Evolutionary conservation across 2,113 vertebrate genomes (phyloP).

Genomic region (Nematolebias whitei): DNA sequence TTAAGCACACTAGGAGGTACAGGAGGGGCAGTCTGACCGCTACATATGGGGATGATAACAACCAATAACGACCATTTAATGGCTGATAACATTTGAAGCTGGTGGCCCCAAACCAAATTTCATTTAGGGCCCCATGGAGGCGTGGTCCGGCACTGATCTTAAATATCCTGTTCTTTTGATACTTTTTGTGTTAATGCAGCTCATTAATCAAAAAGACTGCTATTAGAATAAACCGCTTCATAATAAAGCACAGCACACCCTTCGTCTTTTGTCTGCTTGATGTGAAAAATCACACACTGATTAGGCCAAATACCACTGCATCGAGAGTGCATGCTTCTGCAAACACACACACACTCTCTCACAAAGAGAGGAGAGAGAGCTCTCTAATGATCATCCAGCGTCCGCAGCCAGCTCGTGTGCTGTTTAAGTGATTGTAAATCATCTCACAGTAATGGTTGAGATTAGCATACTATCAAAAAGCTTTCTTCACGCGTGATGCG

Average conservation of each 20-base stretch:
- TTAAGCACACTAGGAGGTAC: no score
- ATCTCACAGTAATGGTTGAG: constrained; percentile 68
- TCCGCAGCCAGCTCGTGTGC: constrained; percentile 50
- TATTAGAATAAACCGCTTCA: constrained; percentile 6
- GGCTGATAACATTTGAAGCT: no score
- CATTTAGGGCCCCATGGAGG: no score
- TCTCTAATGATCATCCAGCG: constrained; percentile 73
- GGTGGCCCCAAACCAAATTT: no score
- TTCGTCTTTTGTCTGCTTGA: constrained; percentile 57
- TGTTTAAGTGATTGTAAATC: constrained; percentile 80
- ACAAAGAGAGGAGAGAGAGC: constrained; percentile 33
- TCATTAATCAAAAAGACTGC: constrained; percentile 19
- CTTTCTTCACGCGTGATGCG: constrained; percentile 78
- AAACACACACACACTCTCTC: constrained; percentile 27
- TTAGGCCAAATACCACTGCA: constrained; percentile 73
- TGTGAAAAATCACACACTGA: constrained; percentile 63
- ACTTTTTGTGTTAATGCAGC: background rate
- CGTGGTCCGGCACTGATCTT: no score
- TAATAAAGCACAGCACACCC: constrained; percentile 22
- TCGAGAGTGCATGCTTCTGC: constrained; percentile 46
- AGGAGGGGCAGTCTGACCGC: no score
- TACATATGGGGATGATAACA: no score
- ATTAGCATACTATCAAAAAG: constrained; percentile 83
- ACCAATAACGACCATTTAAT: no score
- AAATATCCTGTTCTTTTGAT: background rate